Evolutionary conservation across 1,140 invertebrate genomes (phyloP), one percentile per base, ranked within the genome.

Genomic region (Trissolcus basalis): DNA sequence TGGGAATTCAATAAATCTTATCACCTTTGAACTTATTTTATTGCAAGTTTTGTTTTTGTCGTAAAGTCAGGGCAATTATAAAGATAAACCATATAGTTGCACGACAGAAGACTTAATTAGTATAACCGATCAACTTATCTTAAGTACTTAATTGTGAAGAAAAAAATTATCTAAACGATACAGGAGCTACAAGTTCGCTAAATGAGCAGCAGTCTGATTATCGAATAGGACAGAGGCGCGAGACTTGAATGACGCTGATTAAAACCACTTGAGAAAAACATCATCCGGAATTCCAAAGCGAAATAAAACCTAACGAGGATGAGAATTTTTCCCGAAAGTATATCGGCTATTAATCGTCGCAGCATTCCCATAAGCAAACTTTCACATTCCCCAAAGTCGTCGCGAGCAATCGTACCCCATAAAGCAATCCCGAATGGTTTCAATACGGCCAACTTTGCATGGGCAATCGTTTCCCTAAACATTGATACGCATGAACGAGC

Each of bases 381-480:
- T 77, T 77, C 67, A 77, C 67, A 71, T 71, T 71, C 67, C 61
- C 67, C 50, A 39, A 68, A 68, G 71, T 68, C 71, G 64, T 75
- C 63, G 63, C 69, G 60, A 56, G 35, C 47, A n/a, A 43, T 9
- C 8, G 58, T 41, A 54, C 69, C 41, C 53, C 63, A 56, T 73
- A 73, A 73, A 73, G 41, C 72, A 53, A 43, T 54, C 44, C 41
- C 45, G 63, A 47, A 72, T 65, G 56, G 60, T 54, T 74, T 50
- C 63, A 35, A 65, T 55, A 43, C 59, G 56, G 45, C 9, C 10
- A 19, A 70, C 60, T 71, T 71, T 71, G 47, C 59, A 70, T 47
- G 63, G 45, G 45, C 65, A 77, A 77, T 77, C 60, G 68, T 77
- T 71, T 77, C 61, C 74, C 74, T 68, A 72, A 77, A 72, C 74